Percentiles rank a stretch among this genome's conserved stretches.
Evolutionary conservation across 2,888 invertebrate genomes (phyloP).

Genomic region (Unio delphinus): DNA sequence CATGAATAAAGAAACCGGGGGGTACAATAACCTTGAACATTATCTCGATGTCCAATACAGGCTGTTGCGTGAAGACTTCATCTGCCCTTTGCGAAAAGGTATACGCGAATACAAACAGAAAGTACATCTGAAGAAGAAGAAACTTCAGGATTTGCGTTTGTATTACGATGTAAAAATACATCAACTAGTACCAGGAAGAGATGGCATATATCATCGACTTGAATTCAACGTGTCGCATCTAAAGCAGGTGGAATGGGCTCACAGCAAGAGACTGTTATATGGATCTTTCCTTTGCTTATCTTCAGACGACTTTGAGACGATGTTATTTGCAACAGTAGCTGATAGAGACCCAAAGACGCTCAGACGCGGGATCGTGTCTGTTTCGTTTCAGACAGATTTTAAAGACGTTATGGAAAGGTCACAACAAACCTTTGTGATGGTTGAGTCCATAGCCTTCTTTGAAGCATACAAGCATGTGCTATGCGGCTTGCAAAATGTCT

Average conservation of each 20-base stretch:
- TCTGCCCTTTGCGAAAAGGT: conserved; percentile 81
- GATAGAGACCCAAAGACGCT: conserved; percentile 41
- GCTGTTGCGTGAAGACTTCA: conserved; percentile 85
- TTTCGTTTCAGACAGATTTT: conserved; percentile 31
- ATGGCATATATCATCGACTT: not conserved
- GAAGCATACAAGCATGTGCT: conserved; percentile 85
- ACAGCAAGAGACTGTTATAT: conserved; percentile 78
- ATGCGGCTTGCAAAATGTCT: no score
- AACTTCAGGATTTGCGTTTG: conserved; percentile 12
- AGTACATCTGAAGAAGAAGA: no score
- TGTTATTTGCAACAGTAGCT: conserved; percentile 79
- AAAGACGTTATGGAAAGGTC: conserved; percentile 11
- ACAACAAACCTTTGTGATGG: conserved; percentile 74
- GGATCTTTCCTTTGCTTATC: conserved; percentile 84
- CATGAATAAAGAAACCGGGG: conserved; percentile 77
- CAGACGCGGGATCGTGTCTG: conserved; percentile 30
- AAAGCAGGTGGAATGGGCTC: conserved; percentile 67
- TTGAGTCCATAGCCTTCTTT: conserved; percentile 85
- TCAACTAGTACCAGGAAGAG: not conserved
- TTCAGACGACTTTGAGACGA: conserved; percentile 78
- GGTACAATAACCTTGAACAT: conserved; percentile 78
- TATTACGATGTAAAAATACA: conserved; percentile 11
- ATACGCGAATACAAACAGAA: conserved; percentile 10
- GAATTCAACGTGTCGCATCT: not conserved
- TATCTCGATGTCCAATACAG: conserved; percentile 86